phyloP scores from a whole-genome alignment of 2,113 vertebrate species.

The Xerus inauris region DNA sequence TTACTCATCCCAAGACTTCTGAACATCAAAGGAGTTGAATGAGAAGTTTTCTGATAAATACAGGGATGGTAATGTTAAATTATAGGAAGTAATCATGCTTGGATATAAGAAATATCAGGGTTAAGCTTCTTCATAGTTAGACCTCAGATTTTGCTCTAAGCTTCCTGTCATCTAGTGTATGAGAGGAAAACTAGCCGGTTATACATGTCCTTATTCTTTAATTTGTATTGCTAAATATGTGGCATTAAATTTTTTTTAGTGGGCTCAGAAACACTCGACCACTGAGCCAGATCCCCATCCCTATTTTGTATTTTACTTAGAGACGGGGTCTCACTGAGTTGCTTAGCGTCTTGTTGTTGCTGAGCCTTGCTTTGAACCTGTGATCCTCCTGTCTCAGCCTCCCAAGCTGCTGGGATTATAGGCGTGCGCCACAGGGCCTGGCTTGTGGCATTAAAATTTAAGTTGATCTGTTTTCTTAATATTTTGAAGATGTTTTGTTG shows the following conservation, averaged over 20 bases:
- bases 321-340: no score
- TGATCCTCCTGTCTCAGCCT: no score
- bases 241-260: not conserved
- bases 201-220: not conserved
- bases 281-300: no score
- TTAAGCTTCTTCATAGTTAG: not conserved
- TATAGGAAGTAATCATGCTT: slow-evolving; percentile 25
- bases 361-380: no score
- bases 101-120: not conserved
- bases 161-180: not conserved
- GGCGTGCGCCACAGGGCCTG: no score
- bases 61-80: slow-evolving; percentile 36
- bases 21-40: slow-evolving; percentile 54
- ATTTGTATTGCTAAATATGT: slow-evolving; percentile 20
- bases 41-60: slow-evolving; percentile 37
- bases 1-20: slow-evolving; percentile 42
- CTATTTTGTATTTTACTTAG: no score
- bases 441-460: slow-evolving; percentile 14
- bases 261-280: no score
- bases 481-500: not conserved
- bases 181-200: not conserved
- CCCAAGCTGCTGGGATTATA: no score
- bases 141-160: slow-evolving; percentile 37
- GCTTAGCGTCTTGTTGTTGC: no score
- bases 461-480: slow-evolving; percentile 9